phyloP scores from a whole-genome alignment of 2,113 vertebrate genomes.

The Octodon degus region DNA sequence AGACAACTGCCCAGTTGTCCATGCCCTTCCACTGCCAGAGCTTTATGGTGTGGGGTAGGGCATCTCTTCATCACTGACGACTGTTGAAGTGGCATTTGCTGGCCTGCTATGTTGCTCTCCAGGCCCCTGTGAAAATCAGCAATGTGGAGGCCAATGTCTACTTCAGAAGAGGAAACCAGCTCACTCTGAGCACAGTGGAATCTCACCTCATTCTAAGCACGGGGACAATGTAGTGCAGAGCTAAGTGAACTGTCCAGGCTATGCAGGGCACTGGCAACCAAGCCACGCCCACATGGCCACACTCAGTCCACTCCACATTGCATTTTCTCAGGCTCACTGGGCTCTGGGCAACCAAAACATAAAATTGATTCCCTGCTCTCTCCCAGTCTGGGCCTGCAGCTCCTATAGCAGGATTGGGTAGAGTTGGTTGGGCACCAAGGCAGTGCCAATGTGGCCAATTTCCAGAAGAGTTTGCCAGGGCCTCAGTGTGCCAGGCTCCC shows the following conservation, averaged over 20 bases:
- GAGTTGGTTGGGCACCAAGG: background rate
- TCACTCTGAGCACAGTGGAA: background rate
- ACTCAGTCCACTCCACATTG: rapidly evolving
- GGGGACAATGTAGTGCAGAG: background rate
- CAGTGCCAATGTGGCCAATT: background rate
- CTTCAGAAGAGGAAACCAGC: background rate
- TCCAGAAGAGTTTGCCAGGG: background rate
- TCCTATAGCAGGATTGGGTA: background rate
- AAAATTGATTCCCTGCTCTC: background rate
- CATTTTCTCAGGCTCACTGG: background rate
- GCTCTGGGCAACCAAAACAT: background rate
- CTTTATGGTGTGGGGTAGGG: background rate
- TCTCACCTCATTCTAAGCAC: background rate
- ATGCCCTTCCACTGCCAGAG: background rate
- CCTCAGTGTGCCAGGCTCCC: background rate
- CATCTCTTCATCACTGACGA: background rate
- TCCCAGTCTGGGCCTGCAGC: background rate
- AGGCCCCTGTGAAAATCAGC: background rate
- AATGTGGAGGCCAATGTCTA: background rate
- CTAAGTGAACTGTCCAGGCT: background rate
- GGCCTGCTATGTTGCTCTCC: background rate
- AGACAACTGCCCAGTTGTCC: background rate
- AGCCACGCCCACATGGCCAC: background rate
- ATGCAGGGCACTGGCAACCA: rapidly evolving
- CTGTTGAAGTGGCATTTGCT: background rate